phyloP scores from a whole-genome alignment of 2,113 vertebrate species.

The Cyprinodon brontotheroides region DNA sequence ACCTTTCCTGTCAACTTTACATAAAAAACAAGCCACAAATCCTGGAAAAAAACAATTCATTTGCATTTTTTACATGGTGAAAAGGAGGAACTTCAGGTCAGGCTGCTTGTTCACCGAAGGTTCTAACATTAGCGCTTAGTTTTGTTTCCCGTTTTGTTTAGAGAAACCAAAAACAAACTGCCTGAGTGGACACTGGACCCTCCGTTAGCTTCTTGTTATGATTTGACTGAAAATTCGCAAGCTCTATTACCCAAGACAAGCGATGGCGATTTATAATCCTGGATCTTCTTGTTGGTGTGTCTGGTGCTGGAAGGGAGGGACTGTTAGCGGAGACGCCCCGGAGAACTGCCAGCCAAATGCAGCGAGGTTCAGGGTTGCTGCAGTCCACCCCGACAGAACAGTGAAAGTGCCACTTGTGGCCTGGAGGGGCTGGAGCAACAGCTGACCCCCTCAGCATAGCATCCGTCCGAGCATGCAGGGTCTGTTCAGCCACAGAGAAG shows the following conservation, averaged over 20 bases:
- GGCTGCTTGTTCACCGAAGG: too few relatives aligned
- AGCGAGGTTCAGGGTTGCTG: constrained; percentile 87
- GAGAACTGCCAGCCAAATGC: constrained; percentile 89
- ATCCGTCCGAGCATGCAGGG: constrained; percentile 15
- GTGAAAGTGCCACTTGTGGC: constrained; percentile 83
- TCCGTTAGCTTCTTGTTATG: too few relatives aligned
- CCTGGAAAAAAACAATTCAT: too few relatives aligned
- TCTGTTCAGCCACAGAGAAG: neutral
- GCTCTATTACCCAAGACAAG: constrained; percentile 63
- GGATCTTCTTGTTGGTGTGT: constrained; percentile 46
- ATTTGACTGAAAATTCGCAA: neutral
- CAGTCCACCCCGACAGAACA: constrained; percentile 91
- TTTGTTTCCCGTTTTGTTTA: too few relatives aligned
- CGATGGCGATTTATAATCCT: constrained; percentile 49
- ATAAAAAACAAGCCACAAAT: too few relatives aligned
- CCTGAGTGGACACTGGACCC: too few relatives aligned
- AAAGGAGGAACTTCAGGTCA: too few relatives aligned
- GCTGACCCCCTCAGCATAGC: constrained; percentile 55
- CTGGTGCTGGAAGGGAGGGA: constrained; percentile 37
- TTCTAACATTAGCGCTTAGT: too few relatives aligned
- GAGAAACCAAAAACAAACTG: too few relatives aligned
- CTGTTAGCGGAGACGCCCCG: constrained; percentile 51
- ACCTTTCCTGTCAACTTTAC: too few relatives aligned
- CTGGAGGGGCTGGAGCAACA: constrained; percentile 65
- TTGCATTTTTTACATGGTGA: too few relatives aligned